Evolutionary conservation across 2,113 vertebrate species (phyloP).

Genomic region (Zosterops lateralis): DNA sequence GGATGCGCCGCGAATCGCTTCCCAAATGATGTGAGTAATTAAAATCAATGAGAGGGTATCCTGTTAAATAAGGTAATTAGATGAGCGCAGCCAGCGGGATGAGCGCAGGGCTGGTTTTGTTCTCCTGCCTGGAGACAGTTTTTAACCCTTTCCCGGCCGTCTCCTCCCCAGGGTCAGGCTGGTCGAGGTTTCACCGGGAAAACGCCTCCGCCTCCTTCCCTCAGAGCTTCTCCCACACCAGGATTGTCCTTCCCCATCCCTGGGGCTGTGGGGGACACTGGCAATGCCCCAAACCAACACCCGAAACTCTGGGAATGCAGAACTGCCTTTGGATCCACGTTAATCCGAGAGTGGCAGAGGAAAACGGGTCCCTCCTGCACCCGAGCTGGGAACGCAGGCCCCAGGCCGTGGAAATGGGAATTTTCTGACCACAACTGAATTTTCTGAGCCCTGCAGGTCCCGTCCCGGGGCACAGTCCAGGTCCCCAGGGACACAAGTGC

Average conservation of each 20-base stretch:
- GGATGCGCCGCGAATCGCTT: constrained; percentile 29
- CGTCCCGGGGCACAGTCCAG: neutral
- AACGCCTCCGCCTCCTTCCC: neutral
- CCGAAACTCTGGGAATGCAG: accelerated
- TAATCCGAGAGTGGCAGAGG: neutral
- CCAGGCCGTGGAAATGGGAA: neutral
- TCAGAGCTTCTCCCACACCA: accelerated
- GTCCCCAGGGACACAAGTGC: accelerated
- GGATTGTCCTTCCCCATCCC: neutral
- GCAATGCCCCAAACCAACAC: accelerated
- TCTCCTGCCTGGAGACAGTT: constrained; percentile 29
- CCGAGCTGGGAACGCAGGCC: accelerated
- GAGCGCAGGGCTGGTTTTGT: neutral
- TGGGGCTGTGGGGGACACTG: accelerated
- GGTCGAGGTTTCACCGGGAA: neutral
- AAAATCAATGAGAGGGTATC: constrained; percentile 61
- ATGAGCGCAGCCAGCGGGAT: neutral
- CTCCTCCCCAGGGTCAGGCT: neutral
- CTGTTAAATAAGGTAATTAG: constrained; percentile 59
- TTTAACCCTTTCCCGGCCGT: constrained; percentile 30
- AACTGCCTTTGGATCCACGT: neutral
- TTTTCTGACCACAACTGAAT: neutral
- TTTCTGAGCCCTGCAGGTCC: neutral
- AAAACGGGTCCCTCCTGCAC: accelerated
- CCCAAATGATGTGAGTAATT: constrained; percentile 61